These are phyloP conservation scores for Cossypha niveicapilla DNA, from an alignment of 2,797 vertebrate species.

Conservation along the genomic window DNA sequence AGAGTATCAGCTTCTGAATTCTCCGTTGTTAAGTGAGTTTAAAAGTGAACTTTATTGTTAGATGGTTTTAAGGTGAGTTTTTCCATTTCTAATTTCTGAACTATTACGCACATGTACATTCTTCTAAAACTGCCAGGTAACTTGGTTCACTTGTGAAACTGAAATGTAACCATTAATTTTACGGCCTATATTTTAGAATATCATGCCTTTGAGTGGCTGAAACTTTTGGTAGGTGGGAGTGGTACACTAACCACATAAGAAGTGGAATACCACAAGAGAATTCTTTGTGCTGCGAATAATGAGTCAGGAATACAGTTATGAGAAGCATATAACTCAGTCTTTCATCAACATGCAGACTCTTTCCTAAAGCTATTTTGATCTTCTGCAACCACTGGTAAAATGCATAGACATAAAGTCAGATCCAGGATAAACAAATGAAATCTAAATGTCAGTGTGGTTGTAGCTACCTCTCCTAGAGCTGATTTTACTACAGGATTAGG, in stretches of 20 bases:
- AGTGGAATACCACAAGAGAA: slow-evolving; percentile 36
- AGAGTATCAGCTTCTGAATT: not conserved
- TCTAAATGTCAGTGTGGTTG: slow-evolving; percentile 26
- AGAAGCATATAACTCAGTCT: slow-evolving; percentile 34
- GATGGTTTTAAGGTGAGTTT: not conserved
- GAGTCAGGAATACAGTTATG: slow-evolving; percentile 36
- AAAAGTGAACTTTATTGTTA: not conserved
- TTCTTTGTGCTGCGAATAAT: slow-evolving; percentile 45
- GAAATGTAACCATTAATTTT: slow-evolving; percentile 58
- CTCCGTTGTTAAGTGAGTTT: not conserved
- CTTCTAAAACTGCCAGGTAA: slow-evolving; percentile 39
- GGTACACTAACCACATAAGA: slow-evolving; percentile 44
- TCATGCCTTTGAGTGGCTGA: slow-evolving; percentile 35
- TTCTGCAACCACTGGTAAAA: slow-evolving; percentile 33
- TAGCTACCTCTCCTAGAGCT: not conserved
- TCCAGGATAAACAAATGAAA: slow-evolving; percentile 35
- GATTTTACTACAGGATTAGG: slow-evolving; percentile 19
- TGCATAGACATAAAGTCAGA: slow-evolving; percentile 14
- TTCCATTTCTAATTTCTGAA: not conserved
- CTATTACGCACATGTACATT: not conserved
- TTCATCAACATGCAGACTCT: slow-evolving; percentile 4
- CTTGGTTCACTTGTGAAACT: not conserved
- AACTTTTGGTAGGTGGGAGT: slow-evolving; percentile 52
- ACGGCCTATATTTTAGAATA: slow-evolving; percentile 57
- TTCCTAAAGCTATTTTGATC: slow-evolving; percentile 53